Percentiles rank a stretch among this genome's conserved stretches.
Evolutionary conservation across 1,140 invertebrate species (phyloP).

Genomic region (Octopus bimaculoides): DNA sequence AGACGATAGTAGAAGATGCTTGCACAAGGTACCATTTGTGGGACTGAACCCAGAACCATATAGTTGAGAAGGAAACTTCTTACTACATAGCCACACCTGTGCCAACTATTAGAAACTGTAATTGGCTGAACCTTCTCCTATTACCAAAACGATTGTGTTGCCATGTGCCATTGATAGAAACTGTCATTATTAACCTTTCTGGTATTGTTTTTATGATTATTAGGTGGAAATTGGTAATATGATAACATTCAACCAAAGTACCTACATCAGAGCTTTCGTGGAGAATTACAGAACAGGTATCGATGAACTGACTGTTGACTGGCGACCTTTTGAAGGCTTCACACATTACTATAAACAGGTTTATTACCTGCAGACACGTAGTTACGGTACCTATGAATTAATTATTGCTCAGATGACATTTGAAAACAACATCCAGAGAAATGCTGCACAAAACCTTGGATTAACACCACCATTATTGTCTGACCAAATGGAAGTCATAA

Average conservation of each 20-base stretch:
- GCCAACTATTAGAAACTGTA: too few species aligned
- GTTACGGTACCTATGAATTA: background rate
- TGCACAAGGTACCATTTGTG: too few species aligned
- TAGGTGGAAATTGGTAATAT: constrained; percentile 1
- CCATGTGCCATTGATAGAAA: too few species aligned
- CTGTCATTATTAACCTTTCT: too few species aligned
- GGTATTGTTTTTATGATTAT: too few species aligned
- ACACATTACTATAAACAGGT: constrained; percentile 4
- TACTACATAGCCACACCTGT: too few species aligned
- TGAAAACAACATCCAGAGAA: background rate
- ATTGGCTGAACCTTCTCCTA: too few species aligned
- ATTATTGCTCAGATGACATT: constrained; percentile 10
- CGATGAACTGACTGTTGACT: background rate
- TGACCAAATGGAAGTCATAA: constrained; percentile 3
- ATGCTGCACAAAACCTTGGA: background rate
- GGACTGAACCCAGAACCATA: too few species aligned
- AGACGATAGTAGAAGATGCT: too few species aligned
- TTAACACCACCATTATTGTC: background rate
- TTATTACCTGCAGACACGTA: background rate
- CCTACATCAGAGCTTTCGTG: constrained; percentile 10
- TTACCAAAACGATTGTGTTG: too few species aligned
- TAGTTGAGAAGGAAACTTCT: too few species aligned
- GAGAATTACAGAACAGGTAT: constrained; percentile 5
- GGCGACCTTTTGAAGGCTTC: background rate
- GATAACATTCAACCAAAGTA: background rate